These are phyloP conservation scores for Pantherophis guttatus DNA, from an alignment of 2,113 vertebrate species.

Conservation along the genomic window DNA sequence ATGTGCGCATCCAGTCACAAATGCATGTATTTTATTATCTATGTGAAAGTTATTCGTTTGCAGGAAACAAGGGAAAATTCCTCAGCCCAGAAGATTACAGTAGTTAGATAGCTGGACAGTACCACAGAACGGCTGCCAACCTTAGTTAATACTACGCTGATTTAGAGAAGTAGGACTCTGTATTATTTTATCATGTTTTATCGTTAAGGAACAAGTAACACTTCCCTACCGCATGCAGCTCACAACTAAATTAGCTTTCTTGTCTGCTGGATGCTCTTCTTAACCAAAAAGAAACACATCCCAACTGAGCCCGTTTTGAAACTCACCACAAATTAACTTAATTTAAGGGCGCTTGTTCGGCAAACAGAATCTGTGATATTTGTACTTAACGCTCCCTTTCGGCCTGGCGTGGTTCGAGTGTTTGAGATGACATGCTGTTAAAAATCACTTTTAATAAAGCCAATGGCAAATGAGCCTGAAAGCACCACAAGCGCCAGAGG, in stretches of 20 bases:
- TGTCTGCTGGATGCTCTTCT: not conserved
- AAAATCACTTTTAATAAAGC: constrained; percentile 7
- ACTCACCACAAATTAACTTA: not conserved
- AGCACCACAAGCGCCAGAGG: not conserved
- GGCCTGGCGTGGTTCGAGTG: not conserved
- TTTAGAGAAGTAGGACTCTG: not conserved
- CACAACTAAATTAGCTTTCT: not conserved
- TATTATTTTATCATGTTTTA: not conserved
- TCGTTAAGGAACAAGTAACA: not conserved
- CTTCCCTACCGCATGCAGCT: not conserved
- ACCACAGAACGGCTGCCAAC: not conserved
- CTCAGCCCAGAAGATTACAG: not conserved
- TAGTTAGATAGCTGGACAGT: not conserved
- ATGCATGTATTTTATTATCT: not conserved
- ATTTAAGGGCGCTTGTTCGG: not conserved
- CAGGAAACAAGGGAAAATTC: not conserved
- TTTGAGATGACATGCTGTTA: not conserved
- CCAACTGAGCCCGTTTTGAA: not conserved
- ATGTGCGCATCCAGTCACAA: not conserved
- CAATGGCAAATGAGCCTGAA: not conserved
- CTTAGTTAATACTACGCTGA: not conserved
- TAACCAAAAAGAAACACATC: not conserved
- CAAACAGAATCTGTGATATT: not conserved
- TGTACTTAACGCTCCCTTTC: not conserved
- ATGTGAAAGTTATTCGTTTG: not conserved